These are phyloP conservation scores for Corythaeola cristata DNA, from an alignment of 2,113 vertebrate genomes.

Conservation along the genomic window DNA sequence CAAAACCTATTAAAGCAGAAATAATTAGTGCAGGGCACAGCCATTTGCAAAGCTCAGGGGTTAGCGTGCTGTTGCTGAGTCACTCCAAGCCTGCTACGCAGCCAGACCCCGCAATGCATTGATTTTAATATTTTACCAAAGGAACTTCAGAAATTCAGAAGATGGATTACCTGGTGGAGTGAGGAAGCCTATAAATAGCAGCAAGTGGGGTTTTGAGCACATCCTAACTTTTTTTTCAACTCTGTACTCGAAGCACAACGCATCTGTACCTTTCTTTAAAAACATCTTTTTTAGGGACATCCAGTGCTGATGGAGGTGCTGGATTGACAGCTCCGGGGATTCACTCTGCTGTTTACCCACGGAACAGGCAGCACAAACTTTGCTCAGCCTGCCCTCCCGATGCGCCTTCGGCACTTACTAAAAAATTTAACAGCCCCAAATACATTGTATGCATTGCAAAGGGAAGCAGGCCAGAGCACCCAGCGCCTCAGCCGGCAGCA, in stretches of 20 bases:
- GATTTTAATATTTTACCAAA: neutral
- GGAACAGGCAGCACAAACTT: neutral
- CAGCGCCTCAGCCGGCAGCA: neutral
- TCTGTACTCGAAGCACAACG: neutral
- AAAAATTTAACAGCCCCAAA: neutral
- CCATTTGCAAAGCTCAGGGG: neutral
- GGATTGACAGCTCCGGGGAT: neutral
- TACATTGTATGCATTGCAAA: neutral
- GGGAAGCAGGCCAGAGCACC: neutral
- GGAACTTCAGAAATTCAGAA: neutral
- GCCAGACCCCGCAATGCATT: fast-evolving
- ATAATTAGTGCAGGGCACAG: fast-evolving
- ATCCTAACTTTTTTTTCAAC: neutral
- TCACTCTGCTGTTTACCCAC: neutral
- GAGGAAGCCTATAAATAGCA: neutral
- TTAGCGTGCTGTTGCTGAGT: neutral
- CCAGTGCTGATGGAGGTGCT: neutral
- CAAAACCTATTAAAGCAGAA: neutral
- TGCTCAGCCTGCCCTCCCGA: neutral
- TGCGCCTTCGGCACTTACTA: neutral
- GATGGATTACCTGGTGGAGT: neutral
- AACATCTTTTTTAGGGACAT: neutral
- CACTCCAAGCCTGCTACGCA: neutral
- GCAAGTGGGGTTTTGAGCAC: neutral
- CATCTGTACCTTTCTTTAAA: neutral